Evolutionary conservation across 2,113 vertebrate genomes (phyloP).

Genomic region (Symphodus melops): DNA sequence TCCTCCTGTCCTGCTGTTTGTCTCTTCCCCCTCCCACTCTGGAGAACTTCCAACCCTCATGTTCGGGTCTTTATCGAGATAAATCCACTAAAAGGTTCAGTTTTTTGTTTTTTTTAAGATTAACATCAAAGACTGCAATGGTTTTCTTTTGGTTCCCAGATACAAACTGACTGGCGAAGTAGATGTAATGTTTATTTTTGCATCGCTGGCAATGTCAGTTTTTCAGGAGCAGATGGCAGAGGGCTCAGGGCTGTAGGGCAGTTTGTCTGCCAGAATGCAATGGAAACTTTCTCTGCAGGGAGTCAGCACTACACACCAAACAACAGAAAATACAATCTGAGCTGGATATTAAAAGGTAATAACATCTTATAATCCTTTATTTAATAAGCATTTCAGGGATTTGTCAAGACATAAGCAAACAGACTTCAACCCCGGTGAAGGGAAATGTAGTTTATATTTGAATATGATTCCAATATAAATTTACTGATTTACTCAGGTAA

Average conservation of each 20-base stretch:
- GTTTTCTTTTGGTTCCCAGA: slow-evolving; percentile 30
- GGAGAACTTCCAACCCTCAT: slow-evolving; percentile 53
- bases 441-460: too few species aligned
- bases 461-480: too few species aligned
- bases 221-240: slow-evolving; percentile 73
- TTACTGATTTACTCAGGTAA: too few species aligned
- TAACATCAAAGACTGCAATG: not conserved
- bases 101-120: not conserved
- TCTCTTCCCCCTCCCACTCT: slow-evolving; percentile 40
- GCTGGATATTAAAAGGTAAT: slow-evolving; percentile 5
- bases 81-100: slow-evolving; percentile 22
- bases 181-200: slow-evolving; percentile 59
- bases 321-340: slow-evolving; percentile 24
- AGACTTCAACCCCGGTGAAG: not conserved
- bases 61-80: slow-evolving; percentile 31
- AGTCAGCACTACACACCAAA: slow-evolving; percentile 11
- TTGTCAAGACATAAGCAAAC: slow-evolving; percentile 7
- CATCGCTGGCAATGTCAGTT: slow-evolving; percentile 50
- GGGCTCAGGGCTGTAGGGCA: slow-evolving; percentile 65
- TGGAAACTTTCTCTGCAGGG: slow-evolving; percentile 76
- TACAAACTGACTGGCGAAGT: slow-evolving; percentile 56
- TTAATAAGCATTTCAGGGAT: not conserved
- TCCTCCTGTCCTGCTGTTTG: slow-evolving; percentile 46
- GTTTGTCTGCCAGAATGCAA: slow-evolving; percentile 70
- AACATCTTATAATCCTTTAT: not conserved